Base-by-base conservation (phyloP, 2,888 invertebrate genomes). In the Athalia rosae region DNA sequence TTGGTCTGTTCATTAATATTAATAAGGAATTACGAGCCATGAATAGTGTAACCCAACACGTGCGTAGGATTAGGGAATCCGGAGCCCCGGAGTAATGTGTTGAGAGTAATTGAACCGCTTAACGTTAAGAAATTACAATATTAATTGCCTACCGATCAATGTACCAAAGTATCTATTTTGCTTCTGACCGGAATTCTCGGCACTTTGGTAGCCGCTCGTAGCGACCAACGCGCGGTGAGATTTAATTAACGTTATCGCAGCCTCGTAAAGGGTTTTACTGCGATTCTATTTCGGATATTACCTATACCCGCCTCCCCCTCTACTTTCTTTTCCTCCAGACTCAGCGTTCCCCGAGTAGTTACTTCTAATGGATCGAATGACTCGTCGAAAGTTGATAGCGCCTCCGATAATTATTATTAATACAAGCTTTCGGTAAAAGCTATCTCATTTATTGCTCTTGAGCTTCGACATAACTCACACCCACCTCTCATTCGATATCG, bases 211-310 rank as follows among this genome's bases (percentile, higher is more conserved):
- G 28, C 28, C 28, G 28, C 28, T 28, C 28, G 28, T 28, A 28
- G 28, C 13, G n/a, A 15, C 11, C 62, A 28, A 53, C 50, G 8
- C 53, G 15, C 61, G 61, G 28, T 71, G 56, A 71, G 71, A 71
- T 71, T 71, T 71, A 71, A 71, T 71, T 71, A 71, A 71, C 71
- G 71, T 58, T 71, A 71, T 71, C 71, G 71, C 58, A 45, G 71
- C 58, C 56, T 71, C 71, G 71, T 71, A 58, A 71, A 71, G 71
- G 71, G 71, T 71, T 71, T 71, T 71, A 71, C 56, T 58, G 71
- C 71, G 71, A 71, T 71, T 71, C 71, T 71, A 71, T 71, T 71
- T 58, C 71, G 71, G 71, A 58, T 50, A 71, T 71, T 71, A 71
- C 58, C 50, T 58, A 71, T 48, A 50, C 58, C 56, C 47, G n/a